Conservation (phyloP, 2,113 vertebrate species). For the Scortum barcoo region DNA sequence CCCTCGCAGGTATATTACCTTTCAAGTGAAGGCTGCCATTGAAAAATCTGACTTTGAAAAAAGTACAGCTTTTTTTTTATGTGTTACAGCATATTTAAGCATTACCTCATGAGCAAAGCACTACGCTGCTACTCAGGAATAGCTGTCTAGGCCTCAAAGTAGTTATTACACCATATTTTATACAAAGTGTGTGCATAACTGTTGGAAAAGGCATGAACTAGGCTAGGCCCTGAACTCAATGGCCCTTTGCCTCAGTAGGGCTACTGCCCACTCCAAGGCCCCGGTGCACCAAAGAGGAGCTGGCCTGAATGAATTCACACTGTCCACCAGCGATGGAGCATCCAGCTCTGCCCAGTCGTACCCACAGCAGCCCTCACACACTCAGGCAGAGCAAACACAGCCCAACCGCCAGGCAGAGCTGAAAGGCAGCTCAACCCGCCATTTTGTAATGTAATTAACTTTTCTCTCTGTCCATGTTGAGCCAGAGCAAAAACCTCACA, state of each 20-base stretch:
- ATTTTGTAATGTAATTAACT: slow-evolving; percentile 74
- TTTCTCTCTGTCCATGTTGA: slow-evolving; percentile 55
- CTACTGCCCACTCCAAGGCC: slow-evolving; percentile 32
- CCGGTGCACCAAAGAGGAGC: slow-evolving; percentile 22
- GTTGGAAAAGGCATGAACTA: slow-evolving; percentile 9
- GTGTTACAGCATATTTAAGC: neutral
- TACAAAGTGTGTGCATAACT: neutral
- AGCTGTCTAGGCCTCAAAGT: slow-evolving; percentile 4
- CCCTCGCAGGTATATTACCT: neutral
- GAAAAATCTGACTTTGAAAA: neutral
- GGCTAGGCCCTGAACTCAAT: slow-evolving; percentile 54
- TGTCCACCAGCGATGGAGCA: slow-evolving; percentile 38
- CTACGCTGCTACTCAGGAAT: neutral
- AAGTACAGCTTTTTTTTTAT: neutral
- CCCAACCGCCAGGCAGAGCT: slow-evolving; percentile 54
- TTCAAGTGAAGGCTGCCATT: neutral
- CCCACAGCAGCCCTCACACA: slow-evolving; percentile 72
- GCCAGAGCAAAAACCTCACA: slow-evolving; percentile 54
- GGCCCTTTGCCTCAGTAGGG: slow-evolving; percentile 44
- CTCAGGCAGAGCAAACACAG: slow-evolving; percentile 75
- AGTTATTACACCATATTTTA: neutral
- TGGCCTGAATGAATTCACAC: slow-evolving; percentile 55
- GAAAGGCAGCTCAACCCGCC: slow-evolving; percentile 56
- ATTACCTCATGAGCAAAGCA: slow-evolving; percentile 15
- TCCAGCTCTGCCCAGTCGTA: slow-evolving; percentile 41